Conservation (phyloP, 2,888 invertebrate species). For the Carabus problematicus region DNA sequence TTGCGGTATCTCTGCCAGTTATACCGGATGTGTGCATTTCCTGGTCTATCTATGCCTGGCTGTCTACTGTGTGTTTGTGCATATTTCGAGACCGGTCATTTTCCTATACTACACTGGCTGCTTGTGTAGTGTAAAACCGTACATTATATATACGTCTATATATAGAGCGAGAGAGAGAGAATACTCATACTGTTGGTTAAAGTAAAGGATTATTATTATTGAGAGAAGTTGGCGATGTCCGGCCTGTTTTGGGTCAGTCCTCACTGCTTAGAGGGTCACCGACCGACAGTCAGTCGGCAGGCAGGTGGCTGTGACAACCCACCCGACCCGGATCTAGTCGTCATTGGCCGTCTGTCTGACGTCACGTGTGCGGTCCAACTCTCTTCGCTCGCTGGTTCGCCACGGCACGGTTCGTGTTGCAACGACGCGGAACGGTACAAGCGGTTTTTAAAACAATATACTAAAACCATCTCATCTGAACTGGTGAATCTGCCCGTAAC, state of each 20-base stretch:
- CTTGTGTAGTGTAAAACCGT: too few species aligned
- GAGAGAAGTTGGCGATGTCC: constrained; percentile 1
- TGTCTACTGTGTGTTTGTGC: too few species aligned
- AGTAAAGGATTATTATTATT: background rate
- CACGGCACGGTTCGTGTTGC: constrained; percentile 6
- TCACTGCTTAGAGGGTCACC: constrained; percentile 22
- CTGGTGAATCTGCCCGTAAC: too few species aligned
- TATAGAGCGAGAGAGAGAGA: background rate
- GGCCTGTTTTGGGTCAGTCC: constrained; percentile 18
- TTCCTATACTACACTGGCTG: too few species aligned
- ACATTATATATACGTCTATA: background rate
- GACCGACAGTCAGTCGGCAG: constrained; percentile 17
- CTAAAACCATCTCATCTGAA: too few species aligned
- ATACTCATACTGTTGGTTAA: background rate
- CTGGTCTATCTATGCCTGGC: too few species aligned
- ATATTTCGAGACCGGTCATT: too few species aligned
- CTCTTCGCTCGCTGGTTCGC: constrained; percentile 1
- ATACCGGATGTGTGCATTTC: too few species aligned
- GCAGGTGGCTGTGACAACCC: constrained; percentile 38
- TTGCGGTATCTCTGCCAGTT: too few species aligned
- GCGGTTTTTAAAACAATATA: background rate
- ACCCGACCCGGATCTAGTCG: constrained; percentile 43
- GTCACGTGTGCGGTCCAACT: constrained; percentile 21
- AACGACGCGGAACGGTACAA: background rate
- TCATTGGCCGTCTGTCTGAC: constrained; percentile 39